phyloP scores from a whole-genome alignment of 2,797 vertebrate species.

The Pelobates cultripes region DNA sequence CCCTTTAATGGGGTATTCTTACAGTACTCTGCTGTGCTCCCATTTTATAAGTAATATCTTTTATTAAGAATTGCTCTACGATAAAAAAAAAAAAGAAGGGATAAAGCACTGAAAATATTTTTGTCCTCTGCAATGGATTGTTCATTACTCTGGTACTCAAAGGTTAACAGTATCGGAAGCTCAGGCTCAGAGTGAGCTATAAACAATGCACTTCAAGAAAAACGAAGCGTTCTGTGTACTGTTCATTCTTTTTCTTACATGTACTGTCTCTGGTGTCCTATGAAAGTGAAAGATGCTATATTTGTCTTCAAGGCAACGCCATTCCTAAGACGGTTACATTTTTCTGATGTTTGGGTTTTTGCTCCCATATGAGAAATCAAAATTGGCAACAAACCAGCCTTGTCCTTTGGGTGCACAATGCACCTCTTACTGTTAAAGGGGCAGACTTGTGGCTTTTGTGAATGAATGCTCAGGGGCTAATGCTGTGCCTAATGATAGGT shows the following conservation, averaged over 20 bases:
- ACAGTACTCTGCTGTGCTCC: background rate
- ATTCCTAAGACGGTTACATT: background rate
- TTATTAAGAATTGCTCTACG: too few species aligned
- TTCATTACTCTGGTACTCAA: background rate
- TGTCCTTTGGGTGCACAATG: background rate
- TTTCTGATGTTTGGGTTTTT: background rate
- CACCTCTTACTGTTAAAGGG: too few species aligned
- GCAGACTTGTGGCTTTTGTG: too few species aligned
- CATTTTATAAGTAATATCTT: too few species aligned
- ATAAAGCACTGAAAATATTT: too few species aligned
- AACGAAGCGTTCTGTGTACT: background rate
- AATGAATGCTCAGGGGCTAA: too few species aligned
- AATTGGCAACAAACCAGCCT: background rate
- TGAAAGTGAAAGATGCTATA: conserved; percentile 7
- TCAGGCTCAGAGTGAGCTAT: conserved; percentile 18
- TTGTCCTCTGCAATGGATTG: too few species aligned
- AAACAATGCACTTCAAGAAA: conserved; percentile 15
- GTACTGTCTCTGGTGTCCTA: background rate
- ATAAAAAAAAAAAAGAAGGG: too few species aligned
- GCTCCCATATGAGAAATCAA: background rate
- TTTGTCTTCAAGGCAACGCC: conserved; percentile 17
- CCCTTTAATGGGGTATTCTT: background rate
- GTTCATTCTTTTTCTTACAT: background rate
- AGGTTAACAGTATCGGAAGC: conserved; percentile 6
- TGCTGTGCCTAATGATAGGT: too few species aligned